Evolutionary conservation across 2,888 invertebrate genomes (phyloP).

Genomic region (Eristalinus aeneus): DNA sequence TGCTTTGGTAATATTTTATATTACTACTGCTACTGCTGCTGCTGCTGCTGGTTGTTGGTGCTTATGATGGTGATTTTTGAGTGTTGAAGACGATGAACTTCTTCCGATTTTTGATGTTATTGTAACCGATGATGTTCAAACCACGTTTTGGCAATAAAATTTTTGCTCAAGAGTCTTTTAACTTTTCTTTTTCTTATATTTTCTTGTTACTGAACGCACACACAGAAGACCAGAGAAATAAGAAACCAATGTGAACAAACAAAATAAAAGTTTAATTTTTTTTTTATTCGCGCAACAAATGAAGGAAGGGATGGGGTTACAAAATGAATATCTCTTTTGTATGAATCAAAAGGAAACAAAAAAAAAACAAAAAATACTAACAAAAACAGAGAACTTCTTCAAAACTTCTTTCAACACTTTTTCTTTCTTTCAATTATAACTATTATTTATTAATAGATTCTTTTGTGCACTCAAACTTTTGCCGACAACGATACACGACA

Average conservation of each 20-base stretch:
- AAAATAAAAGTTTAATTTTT: background rate
- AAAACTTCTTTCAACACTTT: constrained; percentile 67
- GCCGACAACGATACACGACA: constrained; percentile 18
- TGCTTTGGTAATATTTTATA: background rate
- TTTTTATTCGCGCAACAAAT: background rate
- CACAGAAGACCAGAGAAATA: background rate
- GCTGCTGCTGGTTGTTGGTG: background rate
- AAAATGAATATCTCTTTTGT: background rate
- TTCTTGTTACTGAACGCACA: background rate
- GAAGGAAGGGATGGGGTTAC: constrained; percentile 24
- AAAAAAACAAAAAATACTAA: constrained; percentile 3
- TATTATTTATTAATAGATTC: constrained; percentile 41
- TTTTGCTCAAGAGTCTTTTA: constrained; percentile 51
- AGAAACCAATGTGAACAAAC: background rate
- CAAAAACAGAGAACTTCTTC: constrained; percentile 44
- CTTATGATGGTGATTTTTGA: background rate
- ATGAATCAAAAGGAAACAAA: background rate
- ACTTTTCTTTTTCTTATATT: constrained; percentile 13
- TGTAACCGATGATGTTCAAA: constrained; percentile 37
- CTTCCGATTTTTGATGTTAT: background rate
- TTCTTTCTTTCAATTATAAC: constrained; percentile 41
- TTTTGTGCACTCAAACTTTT: constrained; percentile 59
- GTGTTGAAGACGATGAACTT: background rate
- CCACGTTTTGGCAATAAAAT: constrained; percentile 62
- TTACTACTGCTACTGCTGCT: background rate